Evolutionary conservation across 2,113 vertebrate species (phyloP), one percentile per base, ranked within the genome.

Genomic region (Osmerus mordax): DNA sequence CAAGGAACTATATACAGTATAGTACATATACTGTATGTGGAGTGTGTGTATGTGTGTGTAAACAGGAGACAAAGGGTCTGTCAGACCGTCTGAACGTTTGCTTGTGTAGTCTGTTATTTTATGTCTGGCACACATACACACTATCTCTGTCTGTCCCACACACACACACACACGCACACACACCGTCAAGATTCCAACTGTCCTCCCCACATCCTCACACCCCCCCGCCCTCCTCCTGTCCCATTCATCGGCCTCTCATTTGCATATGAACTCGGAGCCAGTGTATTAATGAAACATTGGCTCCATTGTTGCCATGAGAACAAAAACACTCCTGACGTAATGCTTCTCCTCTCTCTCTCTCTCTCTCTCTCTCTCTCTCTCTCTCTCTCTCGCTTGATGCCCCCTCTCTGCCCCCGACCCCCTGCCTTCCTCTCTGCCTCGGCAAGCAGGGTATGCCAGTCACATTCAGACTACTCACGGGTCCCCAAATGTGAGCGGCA

Each of bases 271-370:
- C 51, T 67, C 63, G 29, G 65, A 18, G 72, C 75, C 29, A 51
- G 59, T 61, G 73, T 73, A 80, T 80, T 80, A 83, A 83, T 80
- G 70, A 78, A 83, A 74, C 81, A 76, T 76, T 78, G 78, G 64
- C 58, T 69, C 36, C 74, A 68, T 81, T 81, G 82, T 81, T 81
- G 76, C 76, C 69, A 81, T 75, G 76, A 69, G 73, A 78, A 83
- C 78, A 81, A 60, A 60, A 36, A 13, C 11, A 56, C 67, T 52
- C 47, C 67, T 83, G 78, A 83, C 74, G 81, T 81, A 76, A 83
- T 74, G 69, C 7, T 53, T 36, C 60, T 55, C 56, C 19, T 28
- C 63, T 47, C 63, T 12, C 36, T 58, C n/a, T 19, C 8, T 23
- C 14, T 36, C 63, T 16, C 8, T n/a, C 3, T 18, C 58, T 58